These are phyloP conservation scores for Mystacornis crossleyi DNA, from an alignment of 2,113 vertebrate species.

Conservation along the genomic window DNA sequence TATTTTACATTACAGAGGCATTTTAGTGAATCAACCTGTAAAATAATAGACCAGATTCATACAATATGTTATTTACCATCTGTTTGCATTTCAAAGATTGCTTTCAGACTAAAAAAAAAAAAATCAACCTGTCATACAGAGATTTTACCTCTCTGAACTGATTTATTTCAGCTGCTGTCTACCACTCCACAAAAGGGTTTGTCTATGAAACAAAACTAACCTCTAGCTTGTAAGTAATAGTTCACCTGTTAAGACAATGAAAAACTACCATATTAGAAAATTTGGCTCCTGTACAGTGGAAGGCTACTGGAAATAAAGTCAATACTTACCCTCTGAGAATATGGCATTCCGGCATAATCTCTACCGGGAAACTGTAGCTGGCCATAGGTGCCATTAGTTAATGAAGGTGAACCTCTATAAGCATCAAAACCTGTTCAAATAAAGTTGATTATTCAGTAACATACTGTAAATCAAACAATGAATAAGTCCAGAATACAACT, in stretches of 20 bases:
- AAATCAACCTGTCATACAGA: neutral
- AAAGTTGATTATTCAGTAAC: neutral
- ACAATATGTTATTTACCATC: neutral
- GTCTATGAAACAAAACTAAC: neutral
- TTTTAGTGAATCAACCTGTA: neutral
- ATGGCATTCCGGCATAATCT: conserved; percentile 81
- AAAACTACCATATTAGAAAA: neutral
- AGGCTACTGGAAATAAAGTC: neutral
- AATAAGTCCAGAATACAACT: neutral
- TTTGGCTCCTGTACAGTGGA: neutral
- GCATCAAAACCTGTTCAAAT: conserved; percentile 74
- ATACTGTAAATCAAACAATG: no score
- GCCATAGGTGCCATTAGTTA: conserved; percentile 79
- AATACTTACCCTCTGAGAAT: conserved; percentile 80
- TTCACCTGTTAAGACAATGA: neutral
- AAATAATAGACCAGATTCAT: neutral
- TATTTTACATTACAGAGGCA: neutral
- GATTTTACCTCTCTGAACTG: neutral
- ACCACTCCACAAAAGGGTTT: neutral
- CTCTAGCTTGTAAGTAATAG: neutral
- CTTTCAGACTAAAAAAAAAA: neutral
- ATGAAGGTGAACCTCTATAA: conserved; percentile 74
- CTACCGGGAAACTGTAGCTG: conserved; percentile 77
- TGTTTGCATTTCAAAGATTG: neutral
- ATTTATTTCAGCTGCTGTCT: neutral